Conservation (phyloP, 1,140 invertebrate species). For the Heliconius hewitsoni region DNA sequence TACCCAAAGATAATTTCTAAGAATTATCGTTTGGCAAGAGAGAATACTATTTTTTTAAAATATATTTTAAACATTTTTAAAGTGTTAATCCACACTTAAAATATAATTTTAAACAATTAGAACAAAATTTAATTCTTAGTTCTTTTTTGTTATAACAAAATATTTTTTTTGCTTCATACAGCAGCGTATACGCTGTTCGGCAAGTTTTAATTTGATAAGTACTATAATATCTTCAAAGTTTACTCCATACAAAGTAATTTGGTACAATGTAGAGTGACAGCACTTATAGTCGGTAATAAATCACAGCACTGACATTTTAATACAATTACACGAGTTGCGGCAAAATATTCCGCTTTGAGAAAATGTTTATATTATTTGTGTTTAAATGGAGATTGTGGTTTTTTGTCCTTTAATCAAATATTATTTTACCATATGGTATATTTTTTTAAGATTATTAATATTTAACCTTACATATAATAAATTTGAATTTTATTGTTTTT, state of each 20-base stretch:
- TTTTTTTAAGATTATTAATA: neutral
- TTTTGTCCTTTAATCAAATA: neutral
- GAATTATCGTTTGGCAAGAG: too few species aligned
- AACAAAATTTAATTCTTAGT: too few species aligned
- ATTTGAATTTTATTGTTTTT: too few species aligned
- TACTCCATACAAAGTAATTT: slow-evolving; percentile 11
- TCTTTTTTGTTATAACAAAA: too few species aligned
- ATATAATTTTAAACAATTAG: too few species aligned
- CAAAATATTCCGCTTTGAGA: slow-evolving; percentile 15
- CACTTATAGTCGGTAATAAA: slow-evolving; percentile 13
- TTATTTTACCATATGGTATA: neutral
- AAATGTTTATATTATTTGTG: neutral
- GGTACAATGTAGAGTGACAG: neutral
- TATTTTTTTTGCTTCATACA: neutral
- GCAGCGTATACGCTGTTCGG: neutral
- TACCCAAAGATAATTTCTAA: too few species aligned
- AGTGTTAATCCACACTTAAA: too few species aligned
- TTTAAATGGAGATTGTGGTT: neutral
- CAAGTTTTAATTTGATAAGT: neutral
- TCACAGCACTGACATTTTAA: slow-evolving; percentile 19
- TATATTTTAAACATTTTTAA: too few species aligned
- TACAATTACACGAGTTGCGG: slow-evolving; percentile 19
- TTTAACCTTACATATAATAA: too few species aligned
- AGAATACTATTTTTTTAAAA: too few species aligned
- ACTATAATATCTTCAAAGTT: slow-evolving; percentile 9